These are phyloP conservation scores for Stegophylla sp. DNA, from an alignment of 2,888 invertebrate genomes.

Conservation along the genomic window DNA sequence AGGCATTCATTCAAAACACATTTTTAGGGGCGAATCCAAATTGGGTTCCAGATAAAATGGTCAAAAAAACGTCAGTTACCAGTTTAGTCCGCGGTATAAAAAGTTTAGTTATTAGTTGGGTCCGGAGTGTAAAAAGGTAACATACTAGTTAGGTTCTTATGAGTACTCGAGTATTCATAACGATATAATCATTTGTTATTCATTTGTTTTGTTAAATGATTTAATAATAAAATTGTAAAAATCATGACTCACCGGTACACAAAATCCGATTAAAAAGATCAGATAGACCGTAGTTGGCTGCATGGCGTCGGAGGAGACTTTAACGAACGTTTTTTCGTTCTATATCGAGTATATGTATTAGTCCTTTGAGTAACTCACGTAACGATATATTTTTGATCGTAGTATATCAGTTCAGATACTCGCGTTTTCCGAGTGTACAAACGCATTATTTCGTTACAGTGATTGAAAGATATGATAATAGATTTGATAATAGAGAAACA, in stretches of 20 bases:
- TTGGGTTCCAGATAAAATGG: too few relatives aligned
- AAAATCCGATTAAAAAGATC: conserved; percentile 39
- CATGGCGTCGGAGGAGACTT: conserved; percentile 51
- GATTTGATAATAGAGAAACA: conserved; percentile 4
- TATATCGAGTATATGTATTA: background rate
- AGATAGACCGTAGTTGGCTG: conserved; percentile 28
- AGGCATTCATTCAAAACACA: too few relatives aligned
- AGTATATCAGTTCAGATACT: background rate
- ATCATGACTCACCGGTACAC: conserved; percentile 32
- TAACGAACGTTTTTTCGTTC: conserved; percentile 27
- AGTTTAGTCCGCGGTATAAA: too few relatives aligned
- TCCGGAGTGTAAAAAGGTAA: too few relatives aligned
- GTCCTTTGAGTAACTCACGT: conserved; percentile 7
- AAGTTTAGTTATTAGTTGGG: too few relatives aligned
- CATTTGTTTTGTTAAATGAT: too few relatives aligned
- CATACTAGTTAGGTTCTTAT: too few relatives aligned
- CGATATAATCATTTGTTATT: too few relatives aligned
- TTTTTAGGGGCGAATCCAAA: too few relatives aligned
- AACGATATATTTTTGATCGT: conserved; percentile 32
- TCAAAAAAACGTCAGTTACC: too few relatives aligned
- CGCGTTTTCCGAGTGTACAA: background rate
- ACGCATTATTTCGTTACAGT: conserved; percentile 24
- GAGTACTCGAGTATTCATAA: too few relatives aligned
- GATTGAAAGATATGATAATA: background rate
- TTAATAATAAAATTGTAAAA: background rate